These are phyloP conservation scores for Allolobophora icterica DNA, from an alignment of 2,888 invertebrate species.

Conservation along the genomic window DNA sequence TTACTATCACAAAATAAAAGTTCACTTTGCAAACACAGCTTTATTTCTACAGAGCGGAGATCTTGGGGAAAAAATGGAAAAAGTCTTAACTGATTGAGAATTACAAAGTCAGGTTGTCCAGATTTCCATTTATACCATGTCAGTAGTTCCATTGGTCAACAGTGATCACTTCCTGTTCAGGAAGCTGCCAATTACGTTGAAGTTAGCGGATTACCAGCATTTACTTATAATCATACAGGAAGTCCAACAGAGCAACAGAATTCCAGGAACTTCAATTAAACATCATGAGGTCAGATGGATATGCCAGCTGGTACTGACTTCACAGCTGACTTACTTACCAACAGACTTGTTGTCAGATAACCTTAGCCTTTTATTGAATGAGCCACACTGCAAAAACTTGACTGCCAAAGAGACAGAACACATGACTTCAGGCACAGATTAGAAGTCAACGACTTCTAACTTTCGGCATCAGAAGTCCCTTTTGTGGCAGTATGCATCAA, in stretches of 20 bases:
- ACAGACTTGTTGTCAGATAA: no score
- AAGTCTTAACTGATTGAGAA: neutral
- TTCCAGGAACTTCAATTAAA: slow-evolving; percentile 9
- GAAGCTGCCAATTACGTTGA: neutral
- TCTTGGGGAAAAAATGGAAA: neutral
- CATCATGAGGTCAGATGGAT: neutral
- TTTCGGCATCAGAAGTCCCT: no score
- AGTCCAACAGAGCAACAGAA: neutral
- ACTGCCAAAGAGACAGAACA: no score
- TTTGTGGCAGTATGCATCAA: no score
- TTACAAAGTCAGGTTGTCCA: neutral
- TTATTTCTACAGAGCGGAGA: neutral
- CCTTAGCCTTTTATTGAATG: no score
- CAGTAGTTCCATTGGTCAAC: neutral
- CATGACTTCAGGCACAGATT: no score
- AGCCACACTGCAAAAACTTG: no score
- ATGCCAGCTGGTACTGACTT: no score
- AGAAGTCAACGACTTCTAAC: no score
- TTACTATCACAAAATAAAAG: neutral
- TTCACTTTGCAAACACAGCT: neutral
- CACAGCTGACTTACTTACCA: no score
- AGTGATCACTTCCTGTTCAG: neutral
- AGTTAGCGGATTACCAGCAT: neutral
- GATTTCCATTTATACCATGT: no score
- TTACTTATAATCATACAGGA: neutral